These are phyloP conservation scores for Eurosta solidaginis DNA, from an alignment of 1,140 invertebrate genomes.

Conservation along the genomic window DNA sequence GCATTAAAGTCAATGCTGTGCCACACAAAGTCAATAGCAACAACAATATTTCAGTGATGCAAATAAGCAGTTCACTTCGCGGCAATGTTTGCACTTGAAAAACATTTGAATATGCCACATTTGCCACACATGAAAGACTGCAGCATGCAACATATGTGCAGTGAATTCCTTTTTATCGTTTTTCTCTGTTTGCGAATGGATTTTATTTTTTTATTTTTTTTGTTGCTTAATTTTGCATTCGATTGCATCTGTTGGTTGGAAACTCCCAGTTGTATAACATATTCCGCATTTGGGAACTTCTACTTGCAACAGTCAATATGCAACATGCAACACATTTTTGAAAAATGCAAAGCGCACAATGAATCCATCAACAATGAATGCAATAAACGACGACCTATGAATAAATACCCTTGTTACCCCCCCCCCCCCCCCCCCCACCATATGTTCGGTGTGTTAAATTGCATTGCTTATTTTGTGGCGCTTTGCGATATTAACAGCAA, in stretches of 20 bases:
- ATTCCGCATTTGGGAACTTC: background rate
- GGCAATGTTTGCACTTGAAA: background rate
- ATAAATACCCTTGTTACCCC: background rate
- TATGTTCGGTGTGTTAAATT: background rate
- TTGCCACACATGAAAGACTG: background rate
- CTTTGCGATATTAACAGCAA: background rate
- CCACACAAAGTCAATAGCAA: slow-evolving; percentile 13
- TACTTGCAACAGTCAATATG: background rate
- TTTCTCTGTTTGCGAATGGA: background rate
- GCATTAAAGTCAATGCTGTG: slow-evolving; percentile 25
- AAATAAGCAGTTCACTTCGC: background rate
- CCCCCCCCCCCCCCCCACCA: background rate
- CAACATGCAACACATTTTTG: slow-evolving; percentile 1
- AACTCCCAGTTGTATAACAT: background rate
- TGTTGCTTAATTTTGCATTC: background rate
- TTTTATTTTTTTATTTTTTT: background rate
- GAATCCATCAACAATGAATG: slow-evolving; percentile 28
- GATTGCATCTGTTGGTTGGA: background rate
- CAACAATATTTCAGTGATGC: background rate
- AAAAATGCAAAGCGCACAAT: slow-evolving; percentile 11
- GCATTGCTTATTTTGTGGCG: background rate
- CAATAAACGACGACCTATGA: background rate
- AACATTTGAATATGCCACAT: slow-evolving; percentile 8
- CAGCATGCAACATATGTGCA: slow-evolving; percentile 1
- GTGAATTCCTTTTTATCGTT: background rate